Evolutionary conservation across 2,888 invertebrate species (phyloP), one percentile per base, ranked within the genome.

Genomic region (Hesperia comma): DNA sequence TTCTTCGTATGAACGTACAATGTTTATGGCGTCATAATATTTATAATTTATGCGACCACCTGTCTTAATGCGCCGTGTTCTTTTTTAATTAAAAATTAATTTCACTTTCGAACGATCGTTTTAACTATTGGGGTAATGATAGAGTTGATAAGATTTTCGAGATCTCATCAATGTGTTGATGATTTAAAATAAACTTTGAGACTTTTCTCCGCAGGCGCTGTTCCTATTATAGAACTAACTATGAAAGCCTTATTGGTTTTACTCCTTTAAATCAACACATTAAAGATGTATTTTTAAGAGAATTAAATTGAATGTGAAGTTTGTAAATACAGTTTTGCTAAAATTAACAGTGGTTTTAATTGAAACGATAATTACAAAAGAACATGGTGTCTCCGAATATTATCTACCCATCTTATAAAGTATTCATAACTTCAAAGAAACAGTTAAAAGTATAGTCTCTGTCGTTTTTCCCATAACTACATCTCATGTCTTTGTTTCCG

Each of bases 41-140:
- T 74, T 72, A 72, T 79, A 80, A 81, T 81, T 77, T 76, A 82
- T 79, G 74, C 79, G 74, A 73, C 73, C 83, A 82, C 82, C 82
- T 82, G 81, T 79, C 79, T 75, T 69, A 68, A 64, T 68, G 69
- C 67, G 70, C 72, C 74, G 70, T 68, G 74, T 75, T 77, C 72
- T 74, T 71, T 73, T 74, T 75, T 79, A 76, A 79, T 79, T 78
- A 77, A 77, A 75, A 77, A 76, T 72, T 76, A 76, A 75, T 77
- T 78, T 76, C 71, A 71, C 74, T 74, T 76, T 74, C 74, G 74
- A 73, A 74, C 74, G 70, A 67, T 67, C 67, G 56, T 67, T 67
- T 61, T 49, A 37, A 41, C 72, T 70, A 70, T 71, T 72, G 62
- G 67, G 68, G 72, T 70, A 74, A 67, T 67, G 71, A 72, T 72